Evolutionary conservation across 2,113 vertebrate genomes (phyloP).

Genomic region (Halichoeres trimaculatus): DNA sequence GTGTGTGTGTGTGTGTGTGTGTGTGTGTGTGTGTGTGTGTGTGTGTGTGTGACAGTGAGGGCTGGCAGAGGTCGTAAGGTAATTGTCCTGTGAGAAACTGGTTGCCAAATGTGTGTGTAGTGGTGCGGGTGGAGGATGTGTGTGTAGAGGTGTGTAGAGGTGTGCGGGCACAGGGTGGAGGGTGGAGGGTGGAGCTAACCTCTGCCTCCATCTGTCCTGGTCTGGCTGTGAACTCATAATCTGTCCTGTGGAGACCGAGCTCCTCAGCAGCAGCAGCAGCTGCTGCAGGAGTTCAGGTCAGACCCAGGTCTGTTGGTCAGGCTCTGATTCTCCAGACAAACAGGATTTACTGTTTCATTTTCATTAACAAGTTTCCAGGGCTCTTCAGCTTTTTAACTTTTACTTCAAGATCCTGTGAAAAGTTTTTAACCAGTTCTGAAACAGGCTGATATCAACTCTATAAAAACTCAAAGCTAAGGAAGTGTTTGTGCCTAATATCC

Average conservation of each 20-base stretch:
- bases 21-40: conserved; percentile 19
- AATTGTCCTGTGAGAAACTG: conserved; percentile 76
- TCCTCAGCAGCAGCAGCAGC: conserved; percentile 71
- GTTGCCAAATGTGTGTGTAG: conserved; percentile 65
- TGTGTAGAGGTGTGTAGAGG: conserved; percentile 45
- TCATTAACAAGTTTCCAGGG: no score
- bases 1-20: conserved; percentile 28
- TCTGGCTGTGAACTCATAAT: conserved; percentile 79
- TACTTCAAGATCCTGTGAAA: no score
- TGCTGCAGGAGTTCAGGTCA: conserved; percentile 78
- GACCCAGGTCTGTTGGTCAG: conserved; percentile 64
- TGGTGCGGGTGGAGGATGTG: conserved; percentile 48
- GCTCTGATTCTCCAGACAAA: conserved; percentile 33
- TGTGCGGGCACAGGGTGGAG: no score
- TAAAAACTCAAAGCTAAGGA: no score
- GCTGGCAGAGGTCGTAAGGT: conserved; percentile 71
- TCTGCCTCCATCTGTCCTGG: conserved; percentile 78
- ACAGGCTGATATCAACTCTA: no score
- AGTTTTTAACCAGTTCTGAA: neutral
- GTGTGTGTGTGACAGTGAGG: conserved; percentile 37
- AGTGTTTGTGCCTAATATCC: no score
- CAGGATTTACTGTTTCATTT: conserved; percentile 52
- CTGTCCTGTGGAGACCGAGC: conserved; percentile 74
- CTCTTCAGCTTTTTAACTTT: no score
- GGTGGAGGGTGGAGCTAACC: conserved; percentile 73